These are phyloP conservation scores for Agrotis puta DNA, from an alignment of 2,888 invertebrate species.

Conservation along the genomic window DNA sequence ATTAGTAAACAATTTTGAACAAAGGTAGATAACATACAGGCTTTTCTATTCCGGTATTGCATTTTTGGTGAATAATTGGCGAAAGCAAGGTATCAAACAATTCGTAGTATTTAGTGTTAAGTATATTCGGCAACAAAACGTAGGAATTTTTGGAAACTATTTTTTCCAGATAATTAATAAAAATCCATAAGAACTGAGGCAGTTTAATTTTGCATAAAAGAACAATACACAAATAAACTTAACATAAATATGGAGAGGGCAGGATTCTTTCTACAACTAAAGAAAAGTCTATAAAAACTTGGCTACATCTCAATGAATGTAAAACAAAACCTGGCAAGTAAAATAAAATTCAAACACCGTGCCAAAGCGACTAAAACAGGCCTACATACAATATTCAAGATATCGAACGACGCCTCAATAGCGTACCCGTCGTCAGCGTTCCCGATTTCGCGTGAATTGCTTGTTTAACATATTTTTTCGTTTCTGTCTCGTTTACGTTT, in stretches of 20 bases:
- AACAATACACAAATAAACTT: too few species aligned
- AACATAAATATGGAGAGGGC: too few species aligned
- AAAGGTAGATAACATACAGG: too few species aligned
- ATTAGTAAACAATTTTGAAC: too few species aligned
- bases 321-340: conserved; percentile 15
- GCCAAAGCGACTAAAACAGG: conserved; percentile 42
- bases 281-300: not conserved
- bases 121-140: too few species aligned
- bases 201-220: not conserved
- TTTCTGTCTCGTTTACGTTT: conserved; percentile 83
- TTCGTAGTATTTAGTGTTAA: too few species aligned
- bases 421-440: conserved; percentile 79
- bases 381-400: conserved; percentile 41
- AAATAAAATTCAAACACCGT: conserved; percentile 18
- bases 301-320: conserved; percentile 1
- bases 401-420: conserved; percentile 72
- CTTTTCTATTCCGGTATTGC: too few species aligned
- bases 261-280: not conserved
- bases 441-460: conserved; percentile 84
- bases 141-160: too few species aligned
- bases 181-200: not conserved
- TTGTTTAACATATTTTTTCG: conserved; percentile 89
- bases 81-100: too few species aligned
- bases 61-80: too few species aligned
- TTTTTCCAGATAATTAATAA: too few species aligned